Evolutionary conservation across 2,888 invertebrate species (phyloP).

Genomic region (Bombylius discolor): DNA sequence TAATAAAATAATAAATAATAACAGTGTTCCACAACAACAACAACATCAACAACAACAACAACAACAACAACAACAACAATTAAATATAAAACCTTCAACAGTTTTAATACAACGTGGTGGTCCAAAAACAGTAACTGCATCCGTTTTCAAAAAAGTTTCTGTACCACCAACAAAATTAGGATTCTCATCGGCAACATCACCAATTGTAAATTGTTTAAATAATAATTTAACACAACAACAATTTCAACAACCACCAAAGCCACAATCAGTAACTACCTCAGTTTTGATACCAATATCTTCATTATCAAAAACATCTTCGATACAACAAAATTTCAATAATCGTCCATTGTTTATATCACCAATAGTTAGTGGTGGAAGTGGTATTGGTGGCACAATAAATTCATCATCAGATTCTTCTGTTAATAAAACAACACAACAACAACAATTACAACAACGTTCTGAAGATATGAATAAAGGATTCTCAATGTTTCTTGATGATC

Average conservation of each 20-base stretch:
- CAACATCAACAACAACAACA: constrained; percentile 5
- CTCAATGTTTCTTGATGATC: constrained; percentile 75
- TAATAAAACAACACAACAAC: constrained; percentile 24
- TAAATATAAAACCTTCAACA: neutral
- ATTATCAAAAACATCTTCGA: neutral
- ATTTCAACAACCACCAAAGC: constrained; percentile 10
- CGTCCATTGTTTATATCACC: no score
- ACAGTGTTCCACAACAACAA: neutral
- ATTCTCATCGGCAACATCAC: constrained; percentile 5
- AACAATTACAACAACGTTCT: constrained; percentile 57
- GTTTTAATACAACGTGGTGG: constrained; percentile 13
- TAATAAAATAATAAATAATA: constrained; percentile 3
- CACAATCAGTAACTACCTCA: constrained; percentile 27
- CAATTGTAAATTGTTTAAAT: constrained; percentile 3
- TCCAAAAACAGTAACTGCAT: constrained; percentile 34
- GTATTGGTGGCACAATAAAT: neutral
- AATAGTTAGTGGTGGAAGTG: neutral
- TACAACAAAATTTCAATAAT: no score
- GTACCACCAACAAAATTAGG: constrained; percentile 7
- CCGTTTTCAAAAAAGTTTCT: constrained; percentile 22
- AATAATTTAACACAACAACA: no score
- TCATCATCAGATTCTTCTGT: no score
- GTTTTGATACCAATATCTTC: constrained; percentile 23
- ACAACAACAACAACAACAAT: neutral
- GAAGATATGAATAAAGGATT: constrained; percentile 92